Percentiles rank a stretch among this genome's conserved stretches.
These are phyloP conservation scores for Seladonia tumulorum DNA, from an alignment of 2,888 invertebrate genomes.

Conservation along the genomic window DNA sequence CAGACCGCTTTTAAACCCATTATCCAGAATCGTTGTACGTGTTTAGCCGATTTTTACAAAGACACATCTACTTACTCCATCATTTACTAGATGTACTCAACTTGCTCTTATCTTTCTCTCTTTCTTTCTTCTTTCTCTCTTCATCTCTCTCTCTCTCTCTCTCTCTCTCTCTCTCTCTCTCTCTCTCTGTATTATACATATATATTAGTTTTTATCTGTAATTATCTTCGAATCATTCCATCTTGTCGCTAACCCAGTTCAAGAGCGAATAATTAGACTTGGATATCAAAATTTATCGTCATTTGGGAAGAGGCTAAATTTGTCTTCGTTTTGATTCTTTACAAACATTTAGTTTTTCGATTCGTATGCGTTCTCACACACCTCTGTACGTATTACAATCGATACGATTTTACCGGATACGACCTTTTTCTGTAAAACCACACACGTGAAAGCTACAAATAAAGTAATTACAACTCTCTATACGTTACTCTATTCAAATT, in stretches of 20 bases:
- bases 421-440: conserved; percentile 81
- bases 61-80: conserved; percentile 51
- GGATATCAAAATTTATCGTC: conserved; percentile 64
- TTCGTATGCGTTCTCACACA: conserved; percentile 78
- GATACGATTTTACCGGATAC: conserved; percentile 78
- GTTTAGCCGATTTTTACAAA: conserved; percentile 60
- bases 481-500: conserved; percentile 29
- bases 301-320: conserved; percentile 58
- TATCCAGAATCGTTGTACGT: conserved; percentile 57
- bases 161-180: background rate
- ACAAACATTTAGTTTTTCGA: conserved; percentile 44
- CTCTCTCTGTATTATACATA: conserved; percentile 58
- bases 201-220: conserved; percentile 57
- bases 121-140: conserved; percentile 41
- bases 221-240: conserved; percentile 57
- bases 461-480: conserved; percentile 82
- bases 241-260: conserved; percentile 54
- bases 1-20: conserved; percentile 41
- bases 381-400: conserved; percentile 77
- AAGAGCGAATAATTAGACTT: conserved; percentile 60
- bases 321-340: conserved; percentile 60
- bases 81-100: conserved; percentile 49
- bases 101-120: conserved; percentile 36
- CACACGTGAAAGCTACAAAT: conserved; percentile 81
- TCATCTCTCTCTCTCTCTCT: conserved; percentile 27